Base-by-base conservation (phyloP, 1,140 invertebrate genomes). In the Homalodisca vitripennis region DNA sequence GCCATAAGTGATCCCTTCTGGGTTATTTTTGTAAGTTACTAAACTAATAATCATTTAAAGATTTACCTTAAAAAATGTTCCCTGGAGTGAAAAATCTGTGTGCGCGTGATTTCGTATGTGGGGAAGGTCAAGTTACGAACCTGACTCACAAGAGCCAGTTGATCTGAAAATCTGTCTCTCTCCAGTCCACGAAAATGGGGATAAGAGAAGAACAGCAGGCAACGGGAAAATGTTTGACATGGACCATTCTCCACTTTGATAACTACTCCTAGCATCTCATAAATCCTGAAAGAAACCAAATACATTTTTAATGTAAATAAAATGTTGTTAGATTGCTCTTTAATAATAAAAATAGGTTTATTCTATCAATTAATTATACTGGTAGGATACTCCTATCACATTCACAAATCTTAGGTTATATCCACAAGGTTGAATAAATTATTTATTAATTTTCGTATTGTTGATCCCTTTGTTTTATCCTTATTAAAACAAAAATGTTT, bases 131-230 rank as follows among this genome's bases (percentile, higher is more conserved):
- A 3, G 2, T 27, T 24, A 10, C n/a, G 2, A 10, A 60, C 12
- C 24, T 60, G 55, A 60, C 55, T 27, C 2, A 60, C 55, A 30
- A 60, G 55, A 22, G 22, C 10, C 55, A 60, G 55, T 30, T 60
- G 55, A 30, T 60, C 55, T 6, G 55, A 60, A 26, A 60, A 60
- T 30, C 55, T 2, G 26, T 60, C 55, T 27, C 26, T 60, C 55
- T 60, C 55, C 3, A 27, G 3, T 26, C 55, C 55, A 10, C 24
- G 55, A n/a, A 22, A 60, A 26, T 60, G 55, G 10, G 55, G 24
- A 26, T 60, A 60, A n/a, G 55, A 60, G 55, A 60, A 60, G 22
- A 60, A 30, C 55, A 60, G 26, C 22, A 60, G 26, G 27, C 55
- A 60, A 30, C 55, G 55, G 10, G 55, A 60, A n/a, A 60, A 27